Base-by-base conservation (phyloP, 1,140 invertebrate genomes). In the Grapholita molesta region DNA sequence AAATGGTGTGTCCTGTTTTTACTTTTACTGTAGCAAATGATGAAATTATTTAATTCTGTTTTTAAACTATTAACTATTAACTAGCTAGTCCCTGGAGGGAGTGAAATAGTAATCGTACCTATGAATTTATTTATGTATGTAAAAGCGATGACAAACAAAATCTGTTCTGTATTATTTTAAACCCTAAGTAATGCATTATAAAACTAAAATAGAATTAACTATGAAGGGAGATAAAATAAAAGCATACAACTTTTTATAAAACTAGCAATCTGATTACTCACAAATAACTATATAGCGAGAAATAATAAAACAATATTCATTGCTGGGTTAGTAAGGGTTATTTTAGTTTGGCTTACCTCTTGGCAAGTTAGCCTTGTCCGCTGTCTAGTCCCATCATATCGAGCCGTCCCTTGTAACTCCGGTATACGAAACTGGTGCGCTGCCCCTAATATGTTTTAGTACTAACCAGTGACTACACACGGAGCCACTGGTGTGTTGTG, bases 201-300 rank as follows among this genome's bases (percentile, higher is more conserved):
- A n/a, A n/a, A n/a, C n/a, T n/a, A n/a, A n/a, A n/a, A n/a, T n/a
- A n/a, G n/a, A n/a, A 74, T 76, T 65, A 33, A 42, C 42, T 68
- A 48, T 72, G 67, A 67, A 42, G 57, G n/a, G n/a, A n/a, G n/a
- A n/a, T n/a, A n/a, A n/a, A n/a, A n/a, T 30, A 64, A 70, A 72
- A 68, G 69, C 72, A 72, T 70, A 72, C 4, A 25, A n/a, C 7
- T 64, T 5, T 68, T 71, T 70, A 69, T 71, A 75, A 75, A 76
- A 78, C 35, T 25, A 23, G 5, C n/a, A 30, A 61, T 61, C 12
- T 28, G 24, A 61, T 30, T 61, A 61, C 32, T 11, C 55, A 30
- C 21, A 61, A 8, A 61, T 7, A 57, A 23, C 53, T 15, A 32
- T 30, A 61, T 15, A 24, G 21, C 53, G 12, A 21, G 4, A 30